A percentile compares a stretch with the other conserved stretches of the same genome.
Evolutionary conservation across 1,140 invertebrate species (phyloP).

Genomic region (Ptiloglossa arizonensis): DNA sequence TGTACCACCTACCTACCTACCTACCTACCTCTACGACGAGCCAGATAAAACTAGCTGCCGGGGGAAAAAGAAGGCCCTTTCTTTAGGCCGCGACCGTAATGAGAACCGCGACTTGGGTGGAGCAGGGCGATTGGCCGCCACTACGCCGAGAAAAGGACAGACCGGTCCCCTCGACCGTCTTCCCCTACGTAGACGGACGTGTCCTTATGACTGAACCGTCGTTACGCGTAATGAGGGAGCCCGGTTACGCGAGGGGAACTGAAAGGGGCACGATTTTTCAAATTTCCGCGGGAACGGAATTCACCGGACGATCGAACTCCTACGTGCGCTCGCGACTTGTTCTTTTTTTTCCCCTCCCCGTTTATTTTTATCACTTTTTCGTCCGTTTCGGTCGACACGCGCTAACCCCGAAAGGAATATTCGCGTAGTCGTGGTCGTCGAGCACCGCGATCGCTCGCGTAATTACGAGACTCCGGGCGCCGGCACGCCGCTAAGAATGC

Average conservation of each 20-base stretch:
- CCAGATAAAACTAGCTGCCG: constrained; percentile 57
- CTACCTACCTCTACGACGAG: constrained; percentile 26
- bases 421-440: no score
- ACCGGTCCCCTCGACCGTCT: constrained; percentile 30
- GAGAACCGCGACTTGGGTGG: constrained; percentile 48
- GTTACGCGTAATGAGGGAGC: constrained; percentile 53
- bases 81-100: constrained; percentile 59
- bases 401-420: no score
- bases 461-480: no score
- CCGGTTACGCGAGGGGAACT: background rate
- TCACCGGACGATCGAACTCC: constrained; percentile 1
- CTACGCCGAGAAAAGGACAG: constrained; percentile 32
- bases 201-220: constrained; percentile 46
- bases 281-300: constrained; percentile 36
- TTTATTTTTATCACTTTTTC: no score
- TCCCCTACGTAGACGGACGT: constrained; percentile 31
- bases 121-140: constrained; percentile 37
- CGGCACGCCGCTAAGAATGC: no score
- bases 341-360: no score
- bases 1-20: constrained; percentile 25
- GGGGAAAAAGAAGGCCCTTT: constrained; percentile 55
- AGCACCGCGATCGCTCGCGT: no score
- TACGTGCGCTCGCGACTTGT: no score
- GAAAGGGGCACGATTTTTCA: constrained; percentile 27
- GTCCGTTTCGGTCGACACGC: no score